phyloP scores from a whole-genome alignment of 1,140 invertebrate genomes.

The Dreissena rostriformis region DNA sequence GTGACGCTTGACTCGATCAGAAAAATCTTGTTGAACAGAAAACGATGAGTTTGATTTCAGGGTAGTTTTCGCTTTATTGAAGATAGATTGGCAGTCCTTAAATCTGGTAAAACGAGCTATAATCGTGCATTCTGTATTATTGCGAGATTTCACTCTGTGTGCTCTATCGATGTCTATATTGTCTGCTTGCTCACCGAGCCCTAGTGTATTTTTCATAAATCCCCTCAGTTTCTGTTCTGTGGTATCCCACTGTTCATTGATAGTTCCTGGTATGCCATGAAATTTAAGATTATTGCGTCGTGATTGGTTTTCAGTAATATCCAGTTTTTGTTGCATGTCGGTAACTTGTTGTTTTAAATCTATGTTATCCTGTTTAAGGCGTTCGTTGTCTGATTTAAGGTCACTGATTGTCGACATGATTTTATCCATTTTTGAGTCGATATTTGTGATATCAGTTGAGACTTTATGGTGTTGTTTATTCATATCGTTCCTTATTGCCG shows the following conservation, averaged over 20 bases:
- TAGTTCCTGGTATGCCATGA: slow-evolving; percentile 6
- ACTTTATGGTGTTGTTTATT: background rate
- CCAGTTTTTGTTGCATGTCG: background rate
- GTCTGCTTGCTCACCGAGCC: background rate
- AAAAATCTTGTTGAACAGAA: background rate
- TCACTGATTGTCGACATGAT: background rate
- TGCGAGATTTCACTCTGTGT: slow-evolving; percentile 14
- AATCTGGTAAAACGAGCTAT: background rate
- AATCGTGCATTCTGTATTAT: background rate
- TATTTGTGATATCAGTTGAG: background rate
- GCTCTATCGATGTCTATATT: slow-evolving; percentile 5
- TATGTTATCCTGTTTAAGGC: slow-evolving; percentile 5
- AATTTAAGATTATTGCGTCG: slow-evolving; percentile 8
- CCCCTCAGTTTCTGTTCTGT: slow-evolving; percentile 2
- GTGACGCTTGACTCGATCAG: background rate
- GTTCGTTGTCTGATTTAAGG: background rate
- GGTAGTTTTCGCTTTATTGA: background rate
- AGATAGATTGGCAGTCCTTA: slow-evolving; percentile 7
- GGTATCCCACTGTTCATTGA: background rate
- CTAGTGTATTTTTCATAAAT: background rate
- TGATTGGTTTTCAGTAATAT: slow-evolving; percentile 3
- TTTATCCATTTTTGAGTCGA: slow-evolving; percentile 1
- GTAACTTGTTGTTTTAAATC: background rate
- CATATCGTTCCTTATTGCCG: background rate
- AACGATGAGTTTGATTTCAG: background rate